phyloP scores from a whole-genome alignment of 2,888 invertebrate genomes.

The Hipparchia semele region DNA sequence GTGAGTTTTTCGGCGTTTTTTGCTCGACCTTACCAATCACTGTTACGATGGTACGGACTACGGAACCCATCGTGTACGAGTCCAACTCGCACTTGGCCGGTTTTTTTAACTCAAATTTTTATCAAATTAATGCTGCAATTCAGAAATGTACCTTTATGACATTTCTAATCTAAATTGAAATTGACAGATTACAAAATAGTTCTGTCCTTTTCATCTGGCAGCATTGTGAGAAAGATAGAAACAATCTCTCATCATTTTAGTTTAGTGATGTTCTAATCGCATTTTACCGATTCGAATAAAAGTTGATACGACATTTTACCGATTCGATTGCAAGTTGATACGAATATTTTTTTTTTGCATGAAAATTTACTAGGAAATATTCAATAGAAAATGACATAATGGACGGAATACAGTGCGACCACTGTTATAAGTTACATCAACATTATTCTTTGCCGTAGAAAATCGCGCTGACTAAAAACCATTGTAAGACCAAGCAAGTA shows the following conservation, averaged over 20 bases:
- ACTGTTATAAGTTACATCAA: too few relatives aligned
- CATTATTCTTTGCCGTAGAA: too few relatives aligned
- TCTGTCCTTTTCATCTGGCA: background rate
- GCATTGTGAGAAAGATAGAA: background rate
- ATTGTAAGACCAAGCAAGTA: too few relatives aligned
- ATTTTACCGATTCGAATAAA: background rate
- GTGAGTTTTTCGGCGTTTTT: too few relatives aligned
- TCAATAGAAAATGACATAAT: conserved; percentile 4
- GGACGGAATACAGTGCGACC: background rate
- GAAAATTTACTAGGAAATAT: background rate
- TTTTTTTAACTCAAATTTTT: background rate
- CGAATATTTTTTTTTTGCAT: background rate
- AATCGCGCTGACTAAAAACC: too few relatives aligned
- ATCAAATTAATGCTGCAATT: too few relatives aligned
- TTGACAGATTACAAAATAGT: background rate
- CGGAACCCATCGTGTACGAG: too few relatives aligned
- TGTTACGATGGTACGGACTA: too few relatives aligned
- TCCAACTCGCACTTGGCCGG: too few relatives aligned
- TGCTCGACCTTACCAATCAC: too few relatives aligned
- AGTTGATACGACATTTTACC: background rate
- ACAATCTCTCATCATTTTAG: background rate
- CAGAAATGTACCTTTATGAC: too few relatives aligned
- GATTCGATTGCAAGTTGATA: background rate
- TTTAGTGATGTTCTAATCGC: background rate
- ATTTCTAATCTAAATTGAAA: too few relatives aligned